Percentiles rank a stretch among this genome's conserved stretches.
Conservation (phyloP, 2,888 invertebrate genomes). For the Herminia tarsipennalis region DNA sequence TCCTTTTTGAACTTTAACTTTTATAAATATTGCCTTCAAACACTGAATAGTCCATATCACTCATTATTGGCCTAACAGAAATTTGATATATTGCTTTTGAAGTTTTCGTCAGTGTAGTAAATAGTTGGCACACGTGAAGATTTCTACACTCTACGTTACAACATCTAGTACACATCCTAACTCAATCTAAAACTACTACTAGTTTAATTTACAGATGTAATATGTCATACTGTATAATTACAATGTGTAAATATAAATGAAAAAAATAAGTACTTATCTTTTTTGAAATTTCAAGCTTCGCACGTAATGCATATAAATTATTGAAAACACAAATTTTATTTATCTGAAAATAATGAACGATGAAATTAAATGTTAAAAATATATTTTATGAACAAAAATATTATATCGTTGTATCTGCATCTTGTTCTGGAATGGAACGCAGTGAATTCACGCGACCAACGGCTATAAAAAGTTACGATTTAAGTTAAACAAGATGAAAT, state of each 20-base stretch:
- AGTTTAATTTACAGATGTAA: too few species aligned
- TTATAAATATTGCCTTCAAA: too few species aligned
- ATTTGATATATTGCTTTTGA: slow-evolving; percentile 7
- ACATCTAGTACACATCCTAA: too few species aligned
- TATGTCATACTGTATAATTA: too few species aligned
- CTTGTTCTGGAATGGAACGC: slow-evolving; percentile 34
- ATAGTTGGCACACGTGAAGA: slow-evolving; percentile 3
- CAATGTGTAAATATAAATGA: slow-evolving; percentile 20
- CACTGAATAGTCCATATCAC: not conserved
- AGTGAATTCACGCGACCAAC: slow-evolving; percentile 49
- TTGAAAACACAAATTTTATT: slow-evolving; percentile 15
- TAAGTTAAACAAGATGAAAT: slow-evolving; percentile 66
- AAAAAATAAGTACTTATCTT: slow-evolving; percentile 43
- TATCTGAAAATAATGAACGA: slow-evolving; percentile 7
- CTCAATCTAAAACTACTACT: too few species aligned
- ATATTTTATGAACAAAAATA: slow-evolving; percentile 23
- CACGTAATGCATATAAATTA: slow-evolving; percentile 22
- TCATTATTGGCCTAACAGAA: slow-evolving; percentile 1
- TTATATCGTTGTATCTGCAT: slow-evolving; percentile 30
- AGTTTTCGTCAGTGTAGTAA: slow-evolving; percentile 7
- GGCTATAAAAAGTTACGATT: slow-evolving; percentile 64
- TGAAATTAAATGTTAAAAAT: slow-evolving; percentile 7
- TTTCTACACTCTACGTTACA: too few species aligned
- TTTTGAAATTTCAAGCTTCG: slow-evolving; percentile 35
- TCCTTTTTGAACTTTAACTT: too few species aligned